Conservation (phyloP, 2,797 vertebrate genomes). For the Hydrocynus forskahlii region DNA sequence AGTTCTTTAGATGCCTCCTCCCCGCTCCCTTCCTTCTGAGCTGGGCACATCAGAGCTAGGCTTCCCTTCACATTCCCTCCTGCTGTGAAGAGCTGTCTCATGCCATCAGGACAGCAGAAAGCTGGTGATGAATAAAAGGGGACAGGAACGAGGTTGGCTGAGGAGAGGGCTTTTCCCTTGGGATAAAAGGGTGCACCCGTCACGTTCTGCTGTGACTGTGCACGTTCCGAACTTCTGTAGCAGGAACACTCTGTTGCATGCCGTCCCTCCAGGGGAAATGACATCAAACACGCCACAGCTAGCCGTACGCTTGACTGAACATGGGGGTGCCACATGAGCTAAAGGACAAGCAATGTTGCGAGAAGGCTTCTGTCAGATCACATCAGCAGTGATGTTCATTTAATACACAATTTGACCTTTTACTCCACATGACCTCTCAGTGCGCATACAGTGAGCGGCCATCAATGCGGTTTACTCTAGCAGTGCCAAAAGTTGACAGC, state of each 20-base stretch:
- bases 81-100: slow-evolving; percentile 23
- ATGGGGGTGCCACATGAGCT: slow-evolving; percentile 7
- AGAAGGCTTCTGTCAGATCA: slow-evolving; percentile 32
- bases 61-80: not conserved
- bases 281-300: slow-evolving; percentile 6
- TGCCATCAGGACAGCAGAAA: slow-evolving; percentile 13
- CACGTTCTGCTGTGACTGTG: not conserved
- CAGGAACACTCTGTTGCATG: not conserved
- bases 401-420: slow-evolving; percentile 37
- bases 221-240: not conserved
- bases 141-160: not conserved
- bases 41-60: slow-evolving; percentile 5
- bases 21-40: not conserved
- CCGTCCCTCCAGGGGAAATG: not conserved
- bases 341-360: slow-evolving; percentile 9
- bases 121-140: not conserved
- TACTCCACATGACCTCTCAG: not conserved
- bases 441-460: not conserved
- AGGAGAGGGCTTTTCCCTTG: not conserved
- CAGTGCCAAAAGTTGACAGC: slow-evolving; percentile 11
- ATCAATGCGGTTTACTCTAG: slow-evolving; percentile 1
- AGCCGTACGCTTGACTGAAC: not conserved
- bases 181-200: not conserved
- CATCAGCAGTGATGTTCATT: slow-evolving; percentile 9
- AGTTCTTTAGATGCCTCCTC: not conserved